Base-by-base conservation (phyloP, 2,888 invertebrate species). In the Teinopalpus imperialis region DNA sequence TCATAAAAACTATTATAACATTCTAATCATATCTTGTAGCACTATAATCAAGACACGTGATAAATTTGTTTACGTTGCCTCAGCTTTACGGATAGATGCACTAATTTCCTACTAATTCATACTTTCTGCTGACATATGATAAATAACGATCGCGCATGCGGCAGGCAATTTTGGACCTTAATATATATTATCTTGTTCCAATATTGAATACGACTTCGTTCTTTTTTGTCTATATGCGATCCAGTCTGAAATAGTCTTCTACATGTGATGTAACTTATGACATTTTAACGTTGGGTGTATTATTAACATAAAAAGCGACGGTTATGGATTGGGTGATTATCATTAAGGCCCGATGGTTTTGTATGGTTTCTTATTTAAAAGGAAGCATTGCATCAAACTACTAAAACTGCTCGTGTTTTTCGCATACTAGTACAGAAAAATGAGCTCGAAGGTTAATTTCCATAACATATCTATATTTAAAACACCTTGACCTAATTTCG, bases 71-170 rank as follows among this genome's bases (percentile, higher is more conserved):
- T 39, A 40, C 32, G 14, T 45, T 23, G 26, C 27, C 14, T 21
- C 21, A 8, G 20, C 10, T 13, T 34, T 18, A 16, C 9, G 27
- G n/a, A 10, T 36, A 23, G 23, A 35, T 43, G 31, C 43, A 60
- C 62, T 69, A 59, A 34, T 63, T 66, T 63, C 57, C 23, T 21
- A 37, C 29, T 32, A 56, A 57, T 61, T 63, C 62, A 58, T 56
- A 53, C 59, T 39, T 64, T 65, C 59, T n/a, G 61, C 56, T 58
- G 66, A 69, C 64, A 63, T 62, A 54, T 60, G 56, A 48, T 53
- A 65, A 66, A 59, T 61, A 58, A 35, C 26, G 27, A 37, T 32
- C 35, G 26, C 29, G 13, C n/a, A 20, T 16, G 16, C 16, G 27
- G 16, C 10, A 16, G 2, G 9, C 32, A 12, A 32, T 40, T 2